Conservation (phyloP, 2,113 vertebrate species). For the Sminthopsis crassicaudata region DNA sequence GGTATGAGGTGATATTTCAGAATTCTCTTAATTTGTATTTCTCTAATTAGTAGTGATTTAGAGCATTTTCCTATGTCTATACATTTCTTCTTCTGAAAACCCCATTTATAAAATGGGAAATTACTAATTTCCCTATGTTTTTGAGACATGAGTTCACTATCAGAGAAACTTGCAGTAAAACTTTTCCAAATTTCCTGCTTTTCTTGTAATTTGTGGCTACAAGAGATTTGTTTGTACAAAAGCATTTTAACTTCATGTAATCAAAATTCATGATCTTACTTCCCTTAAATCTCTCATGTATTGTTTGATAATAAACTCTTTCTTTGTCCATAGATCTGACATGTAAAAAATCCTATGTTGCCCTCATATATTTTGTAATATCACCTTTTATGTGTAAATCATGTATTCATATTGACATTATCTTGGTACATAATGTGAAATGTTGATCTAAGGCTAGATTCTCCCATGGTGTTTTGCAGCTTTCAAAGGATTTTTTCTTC, state of each 20-base stretch:
- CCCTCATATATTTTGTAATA: no score
- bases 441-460: not conserved
- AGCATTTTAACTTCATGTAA: not conserved
- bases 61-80: not conserved
- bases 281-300: not conserved
- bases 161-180: not conserved
- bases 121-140: not conserved
- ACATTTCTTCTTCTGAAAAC: not conserved
- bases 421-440: not conserved
- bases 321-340: not conserved
- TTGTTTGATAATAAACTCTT: not conserved
- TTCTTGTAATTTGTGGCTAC: not conserved
- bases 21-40: no score
- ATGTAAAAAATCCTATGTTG: not conserved
- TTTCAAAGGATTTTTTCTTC: no score
- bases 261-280: not conserved
- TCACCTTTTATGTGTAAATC: no score
- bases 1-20: no score
- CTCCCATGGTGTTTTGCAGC: no score
- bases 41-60: no score
- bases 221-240: not conserved
- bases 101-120: not conserved
- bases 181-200: not conserved
- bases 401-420: not conserved
- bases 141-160: not conserved